phyloP scores from a whole-genome alignment of 2,113 vertebrate species.

The Thunnus thynnus region DNA sequence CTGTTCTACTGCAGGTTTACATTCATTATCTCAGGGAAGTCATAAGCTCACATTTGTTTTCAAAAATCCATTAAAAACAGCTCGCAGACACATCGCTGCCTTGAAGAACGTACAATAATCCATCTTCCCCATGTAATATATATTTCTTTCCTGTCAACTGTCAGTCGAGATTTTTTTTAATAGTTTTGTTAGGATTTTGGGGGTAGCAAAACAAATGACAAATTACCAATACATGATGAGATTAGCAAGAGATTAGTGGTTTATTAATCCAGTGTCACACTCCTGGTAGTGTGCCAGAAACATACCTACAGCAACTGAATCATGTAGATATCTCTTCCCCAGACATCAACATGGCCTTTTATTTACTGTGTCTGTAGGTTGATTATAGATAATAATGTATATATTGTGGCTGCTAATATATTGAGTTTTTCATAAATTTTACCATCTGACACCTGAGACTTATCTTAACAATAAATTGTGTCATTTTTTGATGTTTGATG shows the following conservation, averaged over 20 bases:
- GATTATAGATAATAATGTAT: background rate
- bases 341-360: conserved; percentile 11
- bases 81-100: conserved; percentile 48
- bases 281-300: conserved; percentile 29
- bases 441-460: background rate
- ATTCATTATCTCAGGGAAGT: conserved; percentile 52
- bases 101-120: conserved; percentile 40
- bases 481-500: background rate
- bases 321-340: background rate
- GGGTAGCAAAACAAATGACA: conserved; percentile 42
- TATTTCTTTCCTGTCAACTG: conserved; percentile 46
- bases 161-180: conserved; percentile 11
- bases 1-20: conserved; percentile 44
- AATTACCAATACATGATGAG: conserved; percentile 30
- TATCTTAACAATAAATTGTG: background rate
- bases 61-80: conserved; percentile 64
- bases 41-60: conserved; percentile 69
- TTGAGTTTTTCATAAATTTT: background rate
- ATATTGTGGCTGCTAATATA: background rate
- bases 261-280: conserved; percentile 52
- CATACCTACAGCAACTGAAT: background rate
- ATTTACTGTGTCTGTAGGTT: background rate
- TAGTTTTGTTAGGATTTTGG: conserved; percentile 18
- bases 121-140: conserved; percentile 47
- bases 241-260: conserved; percentile 54